phyloP scores from a whole-genome alignment of 2,888 invertebrate genomes.

The Cylindroiulus punctatus region DNA sequence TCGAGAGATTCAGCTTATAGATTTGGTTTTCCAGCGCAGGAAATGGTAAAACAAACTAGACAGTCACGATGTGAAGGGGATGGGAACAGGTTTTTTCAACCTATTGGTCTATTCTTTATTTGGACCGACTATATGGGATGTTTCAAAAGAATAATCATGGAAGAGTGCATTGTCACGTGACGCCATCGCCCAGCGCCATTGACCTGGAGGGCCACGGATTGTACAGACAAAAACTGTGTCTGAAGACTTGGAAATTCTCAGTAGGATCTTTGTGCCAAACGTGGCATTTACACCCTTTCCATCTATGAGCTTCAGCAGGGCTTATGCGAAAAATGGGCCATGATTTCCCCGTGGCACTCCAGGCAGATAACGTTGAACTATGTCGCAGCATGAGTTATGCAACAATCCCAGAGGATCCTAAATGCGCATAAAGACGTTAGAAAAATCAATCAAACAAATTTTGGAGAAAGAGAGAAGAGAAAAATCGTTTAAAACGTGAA shows the following conservation, averaged over 20 bases:
- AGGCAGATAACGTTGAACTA: neutral
- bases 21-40: too few relatives aligned
- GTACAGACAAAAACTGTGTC: neutral
- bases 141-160: too few relatives aligned
- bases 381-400: neutral
- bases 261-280: too few relatives aligned
- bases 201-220: neutral
- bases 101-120: too few relatives aligned
- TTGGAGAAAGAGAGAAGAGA: neutral
- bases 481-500: constrained; percentile 7
- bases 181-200: neutral
- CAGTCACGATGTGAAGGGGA: too few relatives aligned
- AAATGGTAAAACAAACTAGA: too few relatives aligned
- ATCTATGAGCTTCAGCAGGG: neutral
- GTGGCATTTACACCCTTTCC: too few relatives aligned
- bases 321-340: neutral
- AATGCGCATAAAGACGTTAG: neutral
- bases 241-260: too few relatives aligned
- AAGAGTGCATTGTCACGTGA: constrained; percentile 10
- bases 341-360: neutral
- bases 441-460: constrained; percentile 2
- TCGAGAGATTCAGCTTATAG: too few relatives aligned
- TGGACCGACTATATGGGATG: too few relatives aligned
- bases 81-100: too few relatives aligned
- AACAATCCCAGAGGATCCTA: neutral